Conservation (phyloP, 1,140 invertebrate genomes). For the Lepidurus arcticus region DNA sequence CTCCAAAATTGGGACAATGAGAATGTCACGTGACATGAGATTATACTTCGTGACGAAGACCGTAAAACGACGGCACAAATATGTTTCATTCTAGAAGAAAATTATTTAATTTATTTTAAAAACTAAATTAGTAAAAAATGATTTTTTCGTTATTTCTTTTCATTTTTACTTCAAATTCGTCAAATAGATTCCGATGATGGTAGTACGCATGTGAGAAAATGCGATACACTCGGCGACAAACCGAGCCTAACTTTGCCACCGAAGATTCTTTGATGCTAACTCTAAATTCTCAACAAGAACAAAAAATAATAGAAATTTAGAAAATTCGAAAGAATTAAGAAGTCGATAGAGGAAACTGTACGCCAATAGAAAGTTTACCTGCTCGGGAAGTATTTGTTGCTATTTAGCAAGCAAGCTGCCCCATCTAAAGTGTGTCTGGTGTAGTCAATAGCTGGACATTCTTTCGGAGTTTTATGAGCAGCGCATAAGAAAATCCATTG, state of each 20-base stretch:
- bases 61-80: constrained; percentile 92
- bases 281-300: constrained; percentile 48
- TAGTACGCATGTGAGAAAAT: constrained; percentile 99
- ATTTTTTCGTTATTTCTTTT: constrained; percentile 24
- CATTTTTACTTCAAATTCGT: constrained; percentile 80
- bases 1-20: constrained; percentile 93
- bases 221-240: constrained; percentile 95
- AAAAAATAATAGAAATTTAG: constrained; percentile 33
- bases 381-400: constrained; percentile 99
- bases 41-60: constrained; percentile 98
- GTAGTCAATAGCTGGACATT: constrained; percentile 99
- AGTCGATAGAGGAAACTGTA: not conserved
- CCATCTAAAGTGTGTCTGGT: constrained; percentile 98
- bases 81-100: constrained; percentile 69
- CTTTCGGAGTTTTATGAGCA: constrained; percentile 98
- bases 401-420: constrained; percentile 95
- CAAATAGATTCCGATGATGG: constrained; percentile 93
- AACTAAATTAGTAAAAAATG: constrained; percentile 26
- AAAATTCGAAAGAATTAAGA: constrained; percentile 10
- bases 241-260: constrained; percentile 94
- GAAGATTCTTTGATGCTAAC: constrained; percentile 99
- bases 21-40: constrained; percentile 95
- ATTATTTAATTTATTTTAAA: constrained; percentile 31
- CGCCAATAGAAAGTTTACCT: constrained; percentile 55
- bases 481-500: constrained; percentile 99